These are phyloP conservation scores for Dendrophyllia cribrosa DNA, from an alignment of 64 coral and sea anemone species.

Conservation along the genomic window DNA sequence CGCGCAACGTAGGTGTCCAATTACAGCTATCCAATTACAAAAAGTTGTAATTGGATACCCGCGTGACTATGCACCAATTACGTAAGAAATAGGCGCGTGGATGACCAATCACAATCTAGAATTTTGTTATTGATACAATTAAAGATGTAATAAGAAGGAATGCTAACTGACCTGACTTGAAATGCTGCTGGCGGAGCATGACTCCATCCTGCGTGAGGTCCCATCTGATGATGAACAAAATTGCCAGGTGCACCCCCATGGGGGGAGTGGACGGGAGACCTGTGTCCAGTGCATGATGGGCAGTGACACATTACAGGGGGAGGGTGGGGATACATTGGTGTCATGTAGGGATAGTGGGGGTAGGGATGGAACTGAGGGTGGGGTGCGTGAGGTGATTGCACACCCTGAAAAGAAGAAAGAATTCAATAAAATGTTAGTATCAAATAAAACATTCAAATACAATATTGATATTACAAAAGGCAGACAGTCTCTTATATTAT, in stretches of 20 bases:
- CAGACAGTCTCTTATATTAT: too few relatives aligned
- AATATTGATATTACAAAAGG: too few relatives aligned
- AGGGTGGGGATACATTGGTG: slow-evolving; percentile 44
- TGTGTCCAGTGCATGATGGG: slow-evolving; percentile 32
- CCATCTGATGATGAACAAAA: slow-evolving; percentile 36
- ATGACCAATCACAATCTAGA: too few relatives aligned
- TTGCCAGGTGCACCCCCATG: slow-evolving; percentile 1
- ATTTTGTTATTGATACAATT: too few relatives aligned
- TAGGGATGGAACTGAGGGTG: slow-evolving; percentile 32
- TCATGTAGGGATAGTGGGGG: slow-evolving; percentile 36
- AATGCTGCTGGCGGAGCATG: slow-evolving; percentile 4
- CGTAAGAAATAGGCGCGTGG: too few relatives aligned
- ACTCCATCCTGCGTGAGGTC: background rate
- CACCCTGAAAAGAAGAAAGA: background rate
- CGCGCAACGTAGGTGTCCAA: too few relatives aligned
- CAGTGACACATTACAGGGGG: slow-evolving; percentile 47
- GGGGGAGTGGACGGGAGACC: slow-evolving; percentile 36
- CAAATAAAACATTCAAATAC: too few relatives aligned
- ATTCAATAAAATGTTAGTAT: background rate
- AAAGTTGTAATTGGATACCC: too few relatives aligned
- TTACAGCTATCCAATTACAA: too few relatives aligned
- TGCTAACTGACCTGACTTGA: slow-evolving; percentile 26
- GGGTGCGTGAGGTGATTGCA: slow-evolving; percentile 30
- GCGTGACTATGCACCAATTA: too few relatives aligned
- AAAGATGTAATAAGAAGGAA: background rate